Evolutionary conservation across 2,797 vertebrate species (phyloP).

Genomic region (Buceros bicornis): DNA sequence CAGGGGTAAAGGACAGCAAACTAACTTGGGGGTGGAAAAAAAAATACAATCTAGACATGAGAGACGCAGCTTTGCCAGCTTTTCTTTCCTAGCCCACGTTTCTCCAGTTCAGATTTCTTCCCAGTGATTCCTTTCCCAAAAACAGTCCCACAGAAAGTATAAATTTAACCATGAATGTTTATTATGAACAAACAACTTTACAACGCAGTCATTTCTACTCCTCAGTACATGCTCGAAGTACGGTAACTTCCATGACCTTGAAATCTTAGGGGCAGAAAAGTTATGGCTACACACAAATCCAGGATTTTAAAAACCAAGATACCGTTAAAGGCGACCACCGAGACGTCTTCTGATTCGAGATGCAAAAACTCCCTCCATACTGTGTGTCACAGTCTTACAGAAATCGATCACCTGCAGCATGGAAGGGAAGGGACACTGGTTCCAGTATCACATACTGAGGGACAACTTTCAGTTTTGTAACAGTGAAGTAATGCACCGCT

Average conservation of each 20-base stretch:
- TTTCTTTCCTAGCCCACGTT: background rate
- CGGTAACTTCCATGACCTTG: background rate
- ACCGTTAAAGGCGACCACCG: background rate
- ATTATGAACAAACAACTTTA: conserved; percentile 51
- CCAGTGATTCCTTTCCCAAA: background rate
- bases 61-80: background rate
- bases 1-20: background rate
- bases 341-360: background rate
- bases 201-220: conserved; percentile 18
- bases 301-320: background rate
- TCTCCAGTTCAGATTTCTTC: background rate
- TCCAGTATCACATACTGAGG: background rate
- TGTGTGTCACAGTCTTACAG: accelerated
- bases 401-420: background rate
- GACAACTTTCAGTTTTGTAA: background rate
- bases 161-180: conserved; percentile 7
- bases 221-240: background rate
- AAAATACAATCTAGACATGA: background rate
- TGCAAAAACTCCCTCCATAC: background rate
- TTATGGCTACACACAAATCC: background rate
- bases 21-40: too few species aligned
- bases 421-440: background rate
- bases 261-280: background rate
- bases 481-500: background rate
- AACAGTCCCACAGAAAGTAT: background rate